Evolutionary conservation across 2,797 vertebrate genomes (phyloP).

Genomic region (Sebastes elongatus): DNA sequence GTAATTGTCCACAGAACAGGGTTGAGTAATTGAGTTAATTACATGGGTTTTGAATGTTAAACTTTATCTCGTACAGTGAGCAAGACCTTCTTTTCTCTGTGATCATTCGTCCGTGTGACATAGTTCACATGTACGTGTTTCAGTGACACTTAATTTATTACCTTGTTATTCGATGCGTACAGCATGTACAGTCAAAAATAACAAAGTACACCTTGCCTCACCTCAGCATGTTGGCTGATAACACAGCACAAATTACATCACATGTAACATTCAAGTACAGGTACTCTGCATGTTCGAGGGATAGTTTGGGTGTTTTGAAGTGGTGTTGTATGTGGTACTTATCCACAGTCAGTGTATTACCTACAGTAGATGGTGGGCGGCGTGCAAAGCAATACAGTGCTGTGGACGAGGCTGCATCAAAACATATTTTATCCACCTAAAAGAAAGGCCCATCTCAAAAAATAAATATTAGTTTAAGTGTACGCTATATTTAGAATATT

Average conservation of each 20-base stretch:
- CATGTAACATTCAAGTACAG: neutral
- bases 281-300: neutral
- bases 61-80: neutral
- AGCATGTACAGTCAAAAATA: slow-evolving; percentile 8
- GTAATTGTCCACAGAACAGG: neutral
- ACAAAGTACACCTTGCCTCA: neutral
- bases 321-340: no score
- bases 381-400: no score
- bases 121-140: neutral
- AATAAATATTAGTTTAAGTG: no score
- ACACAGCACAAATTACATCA: neutral
- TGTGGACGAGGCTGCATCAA: no score
- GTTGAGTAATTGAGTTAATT: neutral
- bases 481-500: no score
- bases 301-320: no score
- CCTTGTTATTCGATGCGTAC: neutral
- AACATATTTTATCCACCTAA: no score
- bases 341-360: no score
- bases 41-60: neutral
- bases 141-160: slow-evolving; percentile 16
- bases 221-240: neutral
- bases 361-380: no score
- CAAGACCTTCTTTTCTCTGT: neutral
- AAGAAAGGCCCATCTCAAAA: no score
- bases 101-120: neutral